Evolutionary conservation across 1,140 invertebrate species (phyloP), one percentile per base, ranked within the genome.

Genomic region (Coptotermes formosanus): DNA sequence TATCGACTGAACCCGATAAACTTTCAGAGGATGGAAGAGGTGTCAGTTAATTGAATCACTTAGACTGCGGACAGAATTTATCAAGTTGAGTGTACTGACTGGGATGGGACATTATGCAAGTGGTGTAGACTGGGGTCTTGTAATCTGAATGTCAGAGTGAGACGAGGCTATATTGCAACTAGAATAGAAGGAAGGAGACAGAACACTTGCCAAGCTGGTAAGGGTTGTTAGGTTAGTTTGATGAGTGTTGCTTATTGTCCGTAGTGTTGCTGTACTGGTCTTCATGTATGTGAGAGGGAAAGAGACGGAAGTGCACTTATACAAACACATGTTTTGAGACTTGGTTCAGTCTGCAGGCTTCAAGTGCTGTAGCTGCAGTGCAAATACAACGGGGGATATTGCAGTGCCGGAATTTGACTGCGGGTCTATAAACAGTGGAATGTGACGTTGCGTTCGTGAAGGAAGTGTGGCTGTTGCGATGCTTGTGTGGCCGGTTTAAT

Each of bases 221-320:
- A 75, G 64, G 64, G 64, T 75, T 75, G 64, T 75, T 30, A 75
- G 64, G 64, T 75, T 75, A 75, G 64, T 75, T 75, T 75, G 30
- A 75, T 75, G 64, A 75, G 64, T 75, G 64, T 75, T 75, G 3
- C 25, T 75, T 75, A 14, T 64, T 64, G 59, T 64, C 59, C 59
- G 12, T 64, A 25, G 59, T 64, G 25, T 64, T 75, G 64, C 64
- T 75, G 64, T 75, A 75, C 25, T 21, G 12, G 21, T 64, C 12
- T 23, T 8, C 12, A 19, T 64, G 14, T 8, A 19, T 19, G 16
- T 23, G 59, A 23, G 59, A 64, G 14, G 25, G 59, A 64, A n/a
- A 64, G n/a, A 30, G 7, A 75, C 64, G 0, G n/a, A 25, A 75
- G 64, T 75, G 38, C 38, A 75, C 25, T 75, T n/a, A 75, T 6